Evolutionary conservation across 1,140 invertebrate species (phyloP).

Genomic region (Drosophila navojoa): DNA sequence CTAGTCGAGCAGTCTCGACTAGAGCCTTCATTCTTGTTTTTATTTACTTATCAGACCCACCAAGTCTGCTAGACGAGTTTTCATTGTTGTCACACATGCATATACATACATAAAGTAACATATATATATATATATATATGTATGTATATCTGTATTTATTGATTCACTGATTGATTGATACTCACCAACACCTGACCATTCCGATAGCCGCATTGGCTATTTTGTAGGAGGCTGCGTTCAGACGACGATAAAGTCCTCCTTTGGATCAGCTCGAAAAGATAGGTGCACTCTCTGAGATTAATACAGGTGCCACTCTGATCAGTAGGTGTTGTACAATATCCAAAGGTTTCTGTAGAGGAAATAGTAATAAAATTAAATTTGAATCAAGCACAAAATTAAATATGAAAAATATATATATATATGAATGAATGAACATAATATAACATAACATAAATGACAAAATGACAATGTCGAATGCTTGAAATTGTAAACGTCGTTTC

Average conservation of each 20-base stretch:
- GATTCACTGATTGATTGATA: background rate
- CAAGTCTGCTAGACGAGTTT: too few relatives aligned
- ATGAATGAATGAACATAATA: too few relatives aligned
- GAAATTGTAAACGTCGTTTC: constrained; percentile 14
- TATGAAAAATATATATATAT: too few relatives aligned
- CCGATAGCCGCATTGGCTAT: constrained; percentile 64
- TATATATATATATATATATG: too few relatives aligned
- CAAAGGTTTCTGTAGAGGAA: constrained; percentile 50
- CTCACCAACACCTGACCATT: constrained; percentile 59
- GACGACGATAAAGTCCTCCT: constrained; percentile 15
- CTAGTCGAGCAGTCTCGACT: too few relatives aligned
- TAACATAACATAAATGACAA: too few relatives aligned
- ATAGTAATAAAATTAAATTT: too few relatives aligned
- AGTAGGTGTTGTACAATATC: constrained; percentile 58
- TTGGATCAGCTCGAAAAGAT: constrained; percentile 53
- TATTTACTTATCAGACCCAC: background rate
- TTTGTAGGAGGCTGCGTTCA: constrained; percentile 37
- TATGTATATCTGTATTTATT: background rate
- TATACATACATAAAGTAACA: too few relatives aligned
- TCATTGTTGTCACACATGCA: too few relatives aligned
- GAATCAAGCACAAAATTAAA: background rate
- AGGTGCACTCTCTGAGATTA: constrained; percentile 44
- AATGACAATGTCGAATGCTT: constrained; percentile 10
- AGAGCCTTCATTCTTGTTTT: too few relatives aligned
- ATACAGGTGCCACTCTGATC: constrained; percentile 57